Evolutionary conservation across 2,113 vertebrate species (phyloP).

Genomic region (Urocitellus parryii): DNA sequence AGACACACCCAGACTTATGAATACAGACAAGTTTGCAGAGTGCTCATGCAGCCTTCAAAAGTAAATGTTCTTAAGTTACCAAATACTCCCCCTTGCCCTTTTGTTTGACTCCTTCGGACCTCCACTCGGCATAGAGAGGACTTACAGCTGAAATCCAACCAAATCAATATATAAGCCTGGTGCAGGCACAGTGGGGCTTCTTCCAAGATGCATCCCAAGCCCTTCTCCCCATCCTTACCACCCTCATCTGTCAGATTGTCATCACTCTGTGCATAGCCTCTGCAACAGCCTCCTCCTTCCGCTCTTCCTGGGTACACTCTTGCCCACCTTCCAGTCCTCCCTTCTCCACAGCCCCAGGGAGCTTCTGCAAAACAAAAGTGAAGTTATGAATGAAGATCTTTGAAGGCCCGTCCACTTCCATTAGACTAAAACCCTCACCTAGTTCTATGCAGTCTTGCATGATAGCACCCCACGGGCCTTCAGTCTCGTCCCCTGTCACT

Average conservation of each 20-base stretch:
- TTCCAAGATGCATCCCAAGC: neutral
- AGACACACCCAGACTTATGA: neutral
- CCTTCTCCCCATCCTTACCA: neutral
- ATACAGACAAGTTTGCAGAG: neutral
- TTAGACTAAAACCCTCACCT: neutral
- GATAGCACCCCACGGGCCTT: fast-evolving
- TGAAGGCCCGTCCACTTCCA: fast-evolving
- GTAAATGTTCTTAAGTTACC: neutral
- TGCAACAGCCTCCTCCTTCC: no score
- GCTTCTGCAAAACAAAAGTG: neutral
- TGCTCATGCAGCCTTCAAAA: neutral
- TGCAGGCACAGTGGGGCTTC: neutral
- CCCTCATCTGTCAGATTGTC: neutral
- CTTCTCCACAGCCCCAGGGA: neutral
- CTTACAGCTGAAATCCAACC: neutral
- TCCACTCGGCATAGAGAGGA: neutral
- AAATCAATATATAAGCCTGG: neutral
- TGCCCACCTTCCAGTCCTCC: neutral
- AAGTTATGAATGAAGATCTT: neutral
- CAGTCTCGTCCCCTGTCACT: neutral
- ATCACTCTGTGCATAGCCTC: neutral
- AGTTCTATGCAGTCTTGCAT: fast-evolving
- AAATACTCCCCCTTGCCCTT: neutral
- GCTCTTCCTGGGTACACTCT: neutral
- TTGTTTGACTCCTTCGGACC: neutral